Evolutionary conservation across 2,888 invertebrate species (phyloP).

Genomic region (Eupelmus urozonus): DNA sequence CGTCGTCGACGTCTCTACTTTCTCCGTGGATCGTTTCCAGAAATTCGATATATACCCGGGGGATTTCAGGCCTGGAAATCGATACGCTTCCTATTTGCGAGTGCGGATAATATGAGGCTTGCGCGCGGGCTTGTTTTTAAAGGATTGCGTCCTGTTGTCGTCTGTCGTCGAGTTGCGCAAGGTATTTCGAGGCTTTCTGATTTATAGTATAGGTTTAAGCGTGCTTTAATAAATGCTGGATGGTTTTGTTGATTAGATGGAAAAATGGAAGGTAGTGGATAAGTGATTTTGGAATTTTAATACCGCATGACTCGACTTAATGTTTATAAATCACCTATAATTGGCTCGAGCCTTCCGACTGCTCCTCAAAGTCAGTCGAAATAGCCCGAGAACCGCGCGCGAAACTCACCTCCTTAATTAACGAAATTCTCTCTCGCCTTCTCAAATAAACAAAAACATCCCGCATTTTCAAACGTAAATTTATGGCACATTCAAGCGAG

Average conservation of each 20-base stretch:
- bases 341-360: background rate
- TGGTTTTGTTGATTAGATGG: background rate
- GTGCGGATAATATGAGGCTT: constrained; percentile 26
- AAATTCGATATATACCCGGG: constrained; percentile 58
- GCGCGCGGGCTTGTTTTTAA: constrained; percentile 4
- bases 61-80: constrained; percentile 54
- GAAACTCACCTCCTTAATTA: constrained; percentile 45
- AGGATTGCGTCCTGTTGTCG: constrained; percentile 43
- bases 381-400: background rate
- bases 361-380: constrained; percentile 10
- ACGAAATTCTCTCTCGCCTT: constrained; percentile 9
- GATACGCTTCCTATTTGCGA: constrained; percentile 63
- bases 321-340: constrained; percentile 22
- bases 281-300: background rate
- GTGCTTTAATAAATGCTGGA: background rate
- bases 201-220: too few species aligned
- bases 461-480: constrained; percentile 38
- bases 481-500: constrained; percentile 36
- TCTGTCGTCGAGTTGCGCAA: background rate
- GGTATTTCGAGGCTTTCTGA: too few species aligned
- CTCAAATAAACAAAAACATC: constrained; percentile 18
- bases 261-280: background rate
- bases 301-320: background rate
- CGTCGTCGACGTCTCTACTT: constrained; percentile 64
- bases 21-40: constrained; percentile 62